Conservation (phyloP, 2,888 invertebrate species). For the Lasioglossum villosulum region DNA sequence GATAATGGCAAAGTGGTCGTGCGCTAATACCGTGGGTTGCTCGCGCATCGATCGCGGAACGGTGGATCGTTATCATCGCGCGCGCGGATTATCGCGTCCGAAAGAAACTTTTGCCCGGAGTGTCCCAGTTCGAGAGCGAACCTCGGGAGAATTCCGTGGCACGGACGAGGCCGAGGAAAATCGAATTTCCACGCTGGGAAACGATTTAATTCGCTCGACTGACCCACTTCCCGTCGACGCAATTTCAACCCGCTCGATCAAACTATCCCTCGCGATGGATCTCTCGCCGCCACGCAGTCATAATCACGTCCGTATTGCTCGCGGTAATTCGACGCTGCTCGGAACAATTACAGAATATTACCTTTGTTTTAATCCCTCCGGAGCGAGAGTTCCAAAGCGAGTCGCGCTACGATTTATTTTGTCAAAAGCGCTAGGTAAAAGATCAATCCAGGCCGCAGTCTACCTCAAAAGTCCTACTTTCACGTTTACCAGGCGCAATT, state of each 20-base stretch:
- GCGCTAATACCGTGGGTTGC: not conserved
- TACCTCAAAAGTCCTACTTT: too few species aligned
- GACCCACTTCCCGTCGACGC: not conserved
- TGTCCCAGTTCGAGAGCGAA: constrained; percentile 33
- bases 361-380: not conserved
- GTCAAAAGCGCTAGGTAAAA: too few species aligned
- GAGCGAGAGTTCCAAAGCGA: not conserved
- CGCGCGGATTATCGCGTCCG: not conserved
- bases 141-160: constrained; percentile 11
- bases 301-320: not conserved
- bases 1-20: not conserved
- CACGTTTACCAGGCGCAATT: too few species aligned
- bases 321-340: not conserved
- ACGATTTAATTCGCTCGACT: not conserved
- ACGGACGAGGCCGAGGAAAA: constrained; percentile 26
- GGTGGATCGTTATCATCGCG: not conserved
- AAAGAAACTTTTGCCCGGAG: constrained; percentile 26
- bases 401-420: too few species aligned
- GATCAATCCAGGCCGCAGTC: too few species aligned
- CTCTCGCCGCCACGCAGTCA: not conserved
- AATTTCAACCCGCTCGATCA: not conserved
- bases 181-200: constrained; percentile 19
- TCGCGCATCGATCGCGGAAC: not conserved
- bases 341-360: not conserved
- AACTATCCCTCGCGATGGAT: not conserved